phyloP scores from a whole-genome alignment of 2,113 vertebrate species.

The Mandrillus leucophaeus region DNA sequence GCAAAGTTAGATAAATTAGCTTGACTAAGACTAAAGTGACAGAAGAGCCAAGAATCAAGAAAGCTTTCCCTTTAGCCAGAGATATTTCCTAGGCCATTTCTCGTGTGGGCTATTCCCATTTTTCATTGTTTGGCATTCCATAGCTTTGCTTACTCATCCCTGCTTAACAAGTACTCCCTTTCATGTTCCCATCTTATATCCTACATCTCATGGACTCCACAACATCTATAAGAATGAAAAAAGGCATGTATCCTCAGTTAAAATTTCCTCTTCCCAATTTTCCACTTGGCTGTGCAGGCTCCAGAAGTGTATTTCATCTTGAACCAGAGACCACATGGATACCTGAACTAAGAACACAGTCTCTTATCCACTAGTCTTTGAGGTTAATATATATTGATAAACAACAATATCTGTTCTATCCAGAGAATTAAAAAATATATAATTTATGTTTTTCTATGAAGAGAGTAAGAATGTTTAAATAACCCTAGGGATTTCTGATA shows the following conservation, averaged over 20 bases:
- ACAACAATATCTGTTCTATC: neutral
- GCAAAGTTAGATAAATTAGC: neutral
- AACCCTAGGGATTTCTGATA: neutral
- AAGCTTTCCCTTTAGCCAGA: neutral
- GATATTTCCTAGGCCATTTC: neutral
- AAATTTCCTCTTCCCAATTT: conserved; percentile 11
- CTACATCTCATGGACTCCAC: neutral
- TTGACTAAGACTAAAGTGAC: neutral
- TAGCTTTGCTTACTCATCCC: neutral
- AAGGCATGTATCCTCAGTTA: neutral
- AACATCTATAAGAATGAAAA: neutral
- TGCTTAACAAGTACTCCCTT: neutral
- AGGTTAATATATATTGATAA: conserved; percentile 14
- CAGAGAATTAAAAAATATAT: neutral
- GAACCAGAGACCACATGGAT: neutral
- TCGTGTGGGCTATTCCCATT: neutral
- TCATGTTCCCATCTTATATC: neutral
- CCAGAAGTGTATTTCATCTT: neutral
- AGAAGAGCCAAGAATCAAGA: neutral
- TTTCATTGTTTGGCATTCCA: neutral
- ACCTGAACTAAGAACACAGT: neutral
- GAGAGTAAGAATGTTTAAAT: conserved; percentile 7
- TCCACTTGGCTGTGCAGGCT: neutral
- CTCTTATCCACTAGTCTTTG: neutral
- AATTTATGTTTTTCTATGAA: neutral